Evolutionary conservation across 2,113 vertebrate species (phyloP).

Genomic region (Columba janthina): DNA sequence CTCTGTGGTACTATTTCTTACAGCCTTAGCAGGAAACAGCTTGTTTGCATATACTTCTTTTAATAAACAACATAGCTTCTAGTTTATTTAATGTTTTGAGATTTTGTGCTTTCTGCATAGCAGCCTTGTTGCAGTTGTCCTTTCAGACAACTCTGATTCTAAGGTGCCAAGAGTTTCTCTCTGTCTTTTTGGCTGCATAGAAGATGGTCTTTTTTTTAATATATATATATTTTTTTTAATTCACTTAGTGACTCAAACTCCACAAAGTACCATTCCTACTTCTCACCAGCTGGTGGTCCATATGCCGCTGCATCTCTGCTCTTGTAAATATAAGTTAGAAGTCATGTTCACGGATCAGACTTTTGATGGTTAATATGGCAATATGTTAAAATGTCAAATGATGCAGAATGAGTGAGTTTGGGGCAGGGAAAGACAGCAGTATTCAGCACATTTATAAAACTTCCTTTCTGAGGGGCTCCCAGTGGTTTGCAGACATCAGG

Average conservation of each 20-base stretch:
- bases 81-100: background rate
- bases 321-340: constrained; percentile 54
- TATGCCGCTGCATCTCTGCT: background rate
- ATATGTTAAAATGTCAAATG: constrained; percentile 53
- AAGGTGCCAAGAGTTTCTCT: background rate
- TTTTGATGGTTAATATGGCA: constrained; percentile 57
- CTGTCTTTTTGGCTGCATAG: background rate
- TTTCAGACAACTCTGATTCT: background rate
- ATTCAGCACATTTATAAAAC: background rate
- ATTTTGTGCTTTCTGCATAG: background rate
- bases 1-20: constrained; percentile 20
- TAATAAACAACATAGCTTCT: background rate
- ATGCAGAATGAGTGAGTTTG: constrained; percentile 3
- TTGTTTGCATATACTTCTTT: constrained; percentile 8
- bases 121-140: background rate
- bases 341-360: constrained; percentile 24
- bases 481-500: background rate
- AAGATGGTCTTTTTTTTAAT: background rate
- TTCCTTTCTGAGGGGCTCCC: background rate
- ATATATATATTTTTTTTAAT: background rate
- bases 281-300: constrained; percentile 57
- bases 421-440: background rate
- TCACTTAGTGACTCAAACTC: constrained; percentile 41
- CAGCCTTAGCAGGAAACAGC: background rate
- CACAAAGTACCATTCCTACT: constrained; percentile 28